phyloP scores from a whole-genome alignment of 2,888 invertebrate species.

The Folsomia manolachei region DNA sequence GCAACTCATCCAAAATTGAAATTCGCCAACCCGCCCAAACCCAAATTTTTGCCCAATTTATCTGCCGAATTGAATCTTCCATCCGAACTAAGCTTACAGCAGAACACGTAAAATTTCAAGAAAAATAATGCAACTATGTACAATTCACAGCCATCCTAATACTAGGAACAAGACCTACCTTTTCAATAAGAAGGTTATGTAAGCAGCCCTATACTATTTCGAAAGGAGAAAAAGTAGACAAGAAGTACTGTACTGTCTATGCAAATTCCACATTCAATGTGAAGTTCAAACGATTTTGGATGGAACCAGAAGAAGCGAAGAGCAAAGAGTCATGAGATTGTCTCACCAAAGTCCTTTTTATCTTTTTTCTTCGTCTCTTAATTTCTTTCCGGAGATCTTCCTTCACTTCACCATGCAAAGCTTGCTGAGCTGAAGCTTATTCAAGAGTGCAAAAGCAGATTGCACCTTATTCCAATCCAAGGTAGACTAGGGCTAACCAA shows the following conservation, averaged over 20 bases:
- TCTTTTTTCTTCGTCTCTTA: slow-evolving; percentile 14
- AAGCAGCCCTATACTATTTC: neutral
- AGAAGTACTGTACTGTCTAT: neutral
- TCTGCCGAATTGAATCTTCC: too few species aligned
- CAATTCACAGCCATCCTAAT: neutral
- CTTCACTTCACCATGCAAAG: neutral
- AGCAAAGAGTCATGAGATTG: slow-evolving; percentile 15
- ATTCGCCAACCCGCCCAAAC: neutral
- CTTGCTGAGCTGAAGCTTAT: neutral
- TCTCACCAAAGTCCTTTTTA: slow-evolving; percentile 23
- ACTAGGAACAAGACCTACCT: neutral
- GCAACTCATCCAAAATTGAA: neutral
- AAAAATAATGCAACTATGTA: neutral
- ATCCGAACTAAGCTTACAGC: too few species aligned
- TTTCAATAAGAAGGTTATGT: too few species aligned
- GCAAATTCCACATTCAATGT: slow-evolving; percentile 15
- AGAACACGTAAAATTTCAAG: too few species aligned
- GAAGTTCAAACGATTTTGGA: slow-evolving; percentile 22
- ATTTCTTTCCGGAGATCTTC: slow-evolving; percentile 15
- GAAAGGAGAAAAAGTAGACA: neutral
- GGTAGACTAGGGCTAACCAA: neutral
- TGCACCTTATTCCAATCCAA: neutral
- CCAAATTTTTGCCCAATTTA: neutral
- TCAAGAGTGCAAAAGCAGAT: neutral
- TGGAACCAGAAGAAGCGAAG: neutral